phyloP scores from a whole-genome alignment of 2,113 vertebrate genomes.

The Passer domesticus region DNA sequence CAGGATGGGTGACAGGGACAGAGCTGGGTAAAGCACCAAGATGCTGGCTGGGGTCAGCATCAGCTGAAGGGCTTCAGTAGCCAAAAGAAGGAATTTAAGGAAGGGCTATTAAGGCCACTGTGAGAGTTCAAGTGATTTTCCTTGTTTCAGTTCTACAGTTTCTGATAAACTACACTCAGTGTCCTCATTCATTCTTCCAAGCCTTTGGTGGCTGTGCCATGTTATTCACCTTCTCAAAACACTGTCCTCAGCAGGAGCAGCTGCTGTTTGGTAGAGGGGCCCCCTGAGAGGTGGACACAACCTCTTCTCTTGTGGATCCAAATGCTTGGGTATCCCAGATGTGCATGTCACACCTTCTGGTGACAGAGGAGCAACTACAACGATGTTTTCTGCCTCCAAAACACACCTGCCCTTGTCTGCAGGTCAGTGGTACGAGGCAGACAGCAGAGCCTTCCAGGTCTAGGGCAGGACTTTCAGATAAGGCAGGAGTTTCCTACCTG shows the following conservation, averaged over 20 bases:
- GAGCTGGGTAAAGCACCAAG: not conserved
- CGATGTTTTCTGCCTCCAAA: not conserved
- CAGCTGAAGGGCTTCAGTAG: not conserved
- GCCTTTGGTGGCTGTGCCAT: not conserved
- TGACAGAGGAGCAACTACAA: not conserved
- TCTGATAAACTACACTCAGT: not conserved
- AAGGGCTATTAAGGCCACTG: not conserved
- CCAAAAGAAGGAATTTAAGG: not conserved
- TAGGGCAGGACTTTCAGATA: not conserved
- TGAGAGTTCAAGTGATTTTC: not conserved
- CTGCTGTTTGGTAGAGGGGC: not conserved
- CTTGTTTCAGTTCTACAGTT: not conserved
- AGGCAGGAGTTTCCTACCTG: not conserved
- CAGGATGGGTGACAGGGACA: fast-evolving
- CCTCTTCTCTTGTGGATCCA: not conserved
- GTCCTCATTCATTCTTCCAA: not conserved
- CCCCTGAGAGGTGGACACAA: not conserved
- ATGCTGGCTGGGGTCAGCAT: not conserved
- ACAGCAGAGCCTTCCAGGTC: not conserved
- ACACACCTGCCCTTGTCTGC: not conserved
- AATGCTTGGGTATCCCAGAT: not conserved
- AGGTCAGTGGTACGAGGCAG: not conserved
- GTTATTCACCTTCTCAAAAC: not conserved
- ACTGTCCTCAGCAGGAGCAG: not conserved
- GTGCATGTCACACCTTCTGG: not conserved